Base-by-base conservation (phyloP, 2,797 vertebrate species). In the Cryptoblepharus egeriae region DNA sequence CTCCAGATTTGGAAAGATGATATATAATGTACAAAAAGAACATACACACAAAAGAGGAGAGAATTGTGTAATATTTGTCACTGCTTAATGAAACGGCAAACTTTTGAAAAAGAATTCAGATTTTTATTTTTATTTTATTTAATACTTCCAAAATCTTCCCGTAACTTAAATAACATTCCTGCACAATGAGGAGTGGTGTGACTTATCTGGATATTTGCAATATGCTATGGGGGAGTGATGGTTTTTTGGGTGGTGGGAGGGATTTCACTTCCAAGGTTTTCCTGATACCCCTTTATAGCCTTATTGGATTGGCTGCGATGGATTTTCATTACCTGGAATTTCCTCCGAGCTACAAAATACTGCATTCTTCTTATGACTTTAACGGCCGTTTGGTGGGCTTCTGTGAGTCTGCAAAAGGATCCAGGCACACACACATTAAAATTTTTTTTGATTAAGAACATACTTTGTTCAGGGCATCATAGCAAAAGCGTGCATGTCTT, bases 301-400 rank as follows among this genome's bases (percentile, higher is more conserved):
- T 8, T 83, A 61, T 60, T 76, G 42, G 28, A 26, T 15, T 45
- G 42, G n/a, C 0, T 28, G 57, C 77, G 37, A 64, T 57, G 7
- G 8, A 8, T 49, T 45, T 76, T 83, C 26, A 90, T 95, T 93
- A 98, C 97, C 97, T 98, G 97, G 95, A 98, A 98, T 94, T 97
- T 98, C 91, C 76, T 96, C 83, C 97, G 95, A 85, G 97, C 97
- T 88, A 97, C 97, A 92, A 98, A 98, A 93, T 98, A 97, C 90
- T 97, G 97, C 97, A 97, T 98, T 80, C 97, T 95, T 80, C 97
- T 97, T 70, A 97, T 96, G 80, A 97, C 97, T 95, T 97, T 97
- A 77, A 98, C 95, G 45, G 97, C 97, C 58, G 96, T 96, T 90
- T 91, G 94, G 88, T 98, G 97, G 22, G 96, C 96, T 89, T 97